Conservation (phyloP, 2,113 vertebrate species). For the Varanus salvator region DNA sequence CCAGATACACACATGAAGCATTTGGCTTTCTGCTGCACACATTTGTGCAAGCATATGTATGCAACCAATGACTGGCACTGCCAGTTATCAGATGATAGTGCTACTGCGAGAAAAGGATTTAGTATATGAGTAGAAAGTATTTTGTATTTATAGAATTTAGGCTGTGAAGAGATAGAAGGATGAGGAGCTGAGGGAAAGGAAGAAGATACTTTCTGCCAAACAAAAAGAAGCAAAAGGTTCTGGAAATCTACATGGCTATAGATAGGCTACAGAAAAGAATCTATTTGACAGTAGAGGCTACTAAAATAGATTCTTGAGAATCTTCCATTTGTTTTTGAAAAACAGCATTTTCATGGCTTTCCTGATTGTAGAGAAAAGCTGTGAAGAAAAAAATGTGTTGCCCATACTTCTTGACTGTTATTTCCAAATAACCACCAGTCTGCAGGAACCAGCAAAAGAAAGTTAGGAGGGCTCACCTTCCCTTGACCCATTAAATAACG, state of each 20-base stretch:
- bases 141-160: constrained; percentile 69
- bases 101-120: constrained; percentile 53
- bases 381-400: neutral
- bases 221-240: constrained; percentile 14
- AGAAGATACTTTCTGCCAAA: constrained; percentile 52
- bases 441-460: neutral
- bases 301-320: neutral
- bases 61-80: neutral
- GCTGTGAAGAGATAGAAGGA: constrained; percentile 51
- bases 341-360: no score
- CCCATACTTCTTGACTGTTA: neutral
- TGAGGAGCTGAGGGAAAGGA: constrained; percentile 56
- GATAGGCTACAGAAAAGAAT: neutral
- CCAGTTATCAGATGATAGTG: constrained; percentile 46
- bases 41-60: neutral
- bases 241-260: constrained; percentile 8
- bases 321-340: neutral
- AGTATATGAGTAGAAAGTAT: constrained; percentile 47
- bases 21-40: neutral
- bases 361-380: neutral
- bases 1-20: neutral
- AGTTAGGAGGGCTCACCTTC: no score
- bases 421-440: neutral
- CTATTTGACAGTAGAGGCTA: neutral
- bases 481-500: neutral